Evolutionary conservation across 2,797 vertebrate species (phyloP).

Genomic region (Chaunax sp.): DNA sequence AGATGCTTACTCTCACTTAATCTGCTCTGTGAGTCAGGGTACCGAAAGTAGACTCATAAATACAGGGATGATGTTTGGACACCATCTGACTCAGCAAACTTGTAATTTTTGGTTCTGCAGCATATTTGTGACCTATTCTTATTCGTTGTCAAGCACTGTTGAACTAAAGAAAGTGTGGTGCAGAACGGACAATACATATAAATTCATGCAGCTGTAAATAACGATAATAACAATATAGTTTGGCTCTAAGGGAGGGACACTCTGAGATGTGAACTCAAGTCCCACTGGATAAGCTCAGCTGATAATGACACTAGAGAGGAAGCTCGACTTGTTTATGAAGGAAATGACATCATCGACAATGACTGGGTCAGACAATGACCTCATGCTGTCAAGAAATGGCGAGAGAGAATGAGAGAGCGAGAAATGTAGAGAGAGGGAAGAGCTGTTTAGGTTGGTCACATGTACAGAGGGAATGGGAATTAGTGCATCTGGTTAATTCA

Average conservation of each 20-base stretch:
- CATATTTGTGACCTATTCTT: conserved; percentile 16
- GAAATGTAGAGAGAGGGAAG: conserved; percentile 9
- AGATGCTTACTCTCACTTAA: conserved; percentile 40
- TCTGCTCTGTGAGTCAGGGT: conserved; percentile 33
- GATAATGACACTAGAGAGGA: conserved; percentile 70
- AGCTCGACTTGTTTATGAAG: conserved; percentile 77
- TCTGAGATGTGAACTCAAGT: conserved; percentile 38
- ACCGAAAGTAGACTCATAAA: conserved; percentile 33
- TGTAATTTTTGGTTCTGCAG: conserved; percentile 29
- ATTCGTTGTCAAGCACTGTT: conserved; percentile 12
- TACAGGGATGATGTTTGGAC: conserved; percentile 17
- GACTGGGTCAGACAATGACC: conserved; percentile 72
- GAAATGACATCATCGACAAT: conserved; percentile 80
- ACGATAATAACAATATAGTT: conserved; percentile 15
- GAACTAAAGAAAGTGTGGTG: conserved; percentile 26
- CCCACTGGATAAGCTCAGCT: conserved; percentile 66
- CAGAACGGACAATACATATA: conserved; percentile 3
- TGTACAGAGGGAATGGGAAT: conserved; percentile 47
- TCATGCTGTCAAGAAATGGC: conserved; percentile 74
- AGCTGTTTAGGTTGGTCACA: conserved; percentile 35
- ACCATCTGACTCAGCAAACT: conserved; percentile 37
- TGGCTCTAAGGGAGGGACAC: conserved; percentile 8
- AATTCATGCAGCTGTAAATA: conserved; percentile 29
- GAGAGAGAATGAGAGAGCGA: conserved; percentile 17
- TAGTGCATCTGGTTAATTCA: conserved; percentile 54